Percentiles rank a stretch among this genome's conserved stretches.
Evolutionary conservation across 53 echinoderm and acorn worm species (phyloP).

Genomic region (Patiria pectinifera): DNA sequence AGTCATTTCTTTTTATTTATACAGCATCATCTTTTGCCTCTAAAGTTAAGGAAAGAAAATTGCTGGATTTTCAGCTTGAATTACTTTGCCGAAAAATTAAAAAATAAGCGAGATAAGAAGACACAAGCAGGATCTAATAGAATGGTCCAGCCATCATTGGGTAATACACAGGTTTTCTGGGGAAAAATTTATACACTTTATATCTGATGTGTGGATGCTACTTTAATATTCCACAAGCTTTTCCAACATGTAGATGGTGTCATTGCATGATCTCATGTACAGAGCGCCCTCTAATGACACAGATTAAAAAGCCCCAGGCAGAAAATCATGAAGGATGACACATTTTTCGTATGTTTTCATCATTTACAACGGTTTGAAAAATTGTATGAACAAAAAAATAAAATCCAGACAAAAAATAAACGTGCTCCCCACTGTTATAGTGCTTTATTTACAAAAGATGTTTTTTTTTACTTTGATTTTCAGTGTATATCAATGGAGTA

Average conservation of each 20-base stretch:
- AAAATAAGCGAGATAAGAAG: neutral
- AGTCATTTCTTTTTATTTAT: neutral
- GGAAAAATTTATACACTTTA: neutral
- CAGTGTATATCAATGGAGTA: neutral
- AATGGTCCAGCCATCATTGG: conserved; percentile 5
- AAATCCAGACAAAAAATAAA: neutral
- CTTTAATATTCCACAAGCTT: neutral
- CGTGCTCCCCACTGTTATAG: neutral
- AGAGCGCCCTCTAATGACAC: neutral
- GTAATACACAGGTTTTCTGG: neutral
- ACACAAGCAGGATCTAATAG: too few relatives aligned
- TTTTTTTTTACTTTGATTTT: neutral
- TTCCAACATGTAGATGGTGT: neutral
- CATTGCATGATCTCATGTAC: neutral
- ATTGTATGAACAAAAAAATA: too few relatives aligned
- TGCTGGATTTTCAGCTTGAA: neutral
- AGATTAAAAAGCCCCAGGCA: neutral
- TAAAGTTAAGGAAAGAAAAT: neutral
- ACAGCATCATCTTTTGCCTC: conserved; percentile 6
- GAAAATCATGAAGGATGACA: neutral
- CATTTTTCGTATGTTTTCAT: neutral
- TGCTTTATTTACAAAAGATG: neutral
- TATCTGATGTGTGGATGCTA: neutral
- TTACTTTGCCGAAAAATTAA: neutral
- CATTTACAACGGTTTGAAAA: neutral